Conservation (phyloP, 2,113 vertebrate genomes). For the Oxyura jamaicensis region DNA sequence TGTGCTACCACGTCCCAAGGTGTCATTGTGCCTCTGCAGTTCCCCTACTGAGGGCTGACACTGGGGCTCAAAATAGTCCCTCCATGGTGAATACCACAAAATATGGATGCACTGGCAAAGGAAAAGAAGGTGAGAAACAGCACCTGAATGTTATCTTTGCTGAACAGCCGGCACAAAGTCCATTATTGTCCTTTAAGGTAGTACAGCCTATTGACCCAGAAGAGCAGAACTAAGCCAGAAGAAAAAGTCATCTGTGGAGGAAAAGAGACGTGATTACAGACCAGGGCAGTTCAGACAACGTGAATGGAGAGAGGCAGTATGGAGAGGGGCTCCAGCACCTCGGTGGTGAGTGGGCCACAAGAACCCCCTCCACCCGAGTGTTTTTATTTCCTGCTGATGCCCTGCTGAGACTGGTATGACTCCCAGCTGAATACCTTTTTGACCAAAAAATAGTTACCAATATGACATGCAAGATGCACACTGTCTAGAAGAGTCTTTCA, state of each 20-base stretch:
- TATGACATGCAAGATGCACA: conserved; percentile 24
- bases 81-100: neutral
- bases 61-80: neutral
- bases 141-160: neutral
- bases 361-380: neutral
- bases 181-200: neutral
- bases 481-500: conserved; percentile 36
- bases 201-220: neutral
- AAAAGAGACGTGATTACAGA: neutral
- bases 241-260: neutral
- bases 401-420: neutral
- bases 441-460: conserved; percentile 55
- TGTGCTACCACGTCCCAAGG: neutral
- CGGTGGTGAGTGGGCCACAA: neutral
- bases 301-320: neutral
- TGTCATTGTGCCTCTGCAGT: neutral
- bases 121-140: neutral
- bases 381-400: conserved; percentile 9
- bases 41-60: neutral
- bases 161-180: neutral
- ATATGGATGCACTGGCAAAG: neutral
- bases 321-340: neutral
- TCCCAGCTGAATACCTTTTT: conserved; percentile 26
- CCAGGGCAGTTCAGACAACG: neutral
- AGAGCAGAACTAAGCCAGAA: neutral